A percentile compares a stretch with the other conserved stretches of the same genome.
phyloP scores from a whole-genome alignment of 2,113 vertebrate genomes.

The Ammodytes marinus region DNA sequence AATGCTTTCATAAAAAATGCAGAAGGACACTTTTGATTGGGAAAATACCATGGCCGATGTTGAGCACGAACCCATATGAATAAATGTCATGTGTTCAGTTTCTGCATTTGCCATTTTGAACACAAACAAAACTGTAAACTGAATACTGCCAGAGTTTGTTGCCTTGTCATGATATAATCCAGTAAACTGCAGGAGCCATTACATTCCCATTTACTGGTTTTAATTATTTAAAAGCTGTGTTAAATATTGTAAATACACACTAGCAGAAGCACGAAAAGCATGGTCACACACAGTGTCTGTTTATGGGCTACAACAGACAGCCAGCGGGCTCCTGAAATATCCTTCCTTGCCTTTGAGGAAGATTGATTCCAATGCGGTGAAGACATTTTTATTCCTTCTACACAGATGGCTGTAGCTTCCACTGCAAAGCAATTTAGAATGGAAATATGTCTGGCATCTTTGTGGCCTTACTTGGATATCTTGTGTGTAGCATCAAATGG shows the following conservation, averaged over 20 bases:
- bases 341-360: constrained; percentile 60
- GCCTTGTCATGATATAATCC: constrained; percentile 20
- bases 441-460: constrained; percentile 14
- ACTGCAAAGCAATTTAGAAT: constrained; percentile 34
- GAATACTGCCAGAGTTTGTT: neutral
- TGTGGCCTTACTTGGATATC: constrained; percentile 3
- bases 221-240: constrained; percentile 61
- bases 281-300: constrained; percentile 26
- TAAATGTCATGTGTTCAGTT: constrained; percentile 22
- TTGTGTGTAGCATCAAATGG: constrained; percentile 8
- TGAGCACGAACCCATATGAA: neutral
- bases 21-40: constrained; percentile 19
- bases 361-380: constrained; percentile 49
- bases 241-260: constrained; percentile 49
- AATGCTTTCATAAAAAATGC: constrained; percentile 13
- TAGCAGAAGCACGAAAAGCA: constrained; percentile 18
- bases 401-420: constrained; percentile 46
- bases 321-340: constrained; percentile 43
- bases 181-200: constrained; percentile 32
- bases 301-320: constrained; percentile 47
- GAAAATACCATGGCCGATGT: neutral
- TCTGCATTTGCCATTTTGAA: constrained; percentile 2
- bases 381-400: constrained; percentile 43
- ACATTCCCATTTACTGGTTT: constrained; percentile 44
- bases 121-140: constrained; percentile 8